Evolutionary conservation across 37 sponge, comb jelly and placozoan species (phyloP), one percentile per base, ranked within the genome.

Genomic region (Crambe crambe): DNA sequence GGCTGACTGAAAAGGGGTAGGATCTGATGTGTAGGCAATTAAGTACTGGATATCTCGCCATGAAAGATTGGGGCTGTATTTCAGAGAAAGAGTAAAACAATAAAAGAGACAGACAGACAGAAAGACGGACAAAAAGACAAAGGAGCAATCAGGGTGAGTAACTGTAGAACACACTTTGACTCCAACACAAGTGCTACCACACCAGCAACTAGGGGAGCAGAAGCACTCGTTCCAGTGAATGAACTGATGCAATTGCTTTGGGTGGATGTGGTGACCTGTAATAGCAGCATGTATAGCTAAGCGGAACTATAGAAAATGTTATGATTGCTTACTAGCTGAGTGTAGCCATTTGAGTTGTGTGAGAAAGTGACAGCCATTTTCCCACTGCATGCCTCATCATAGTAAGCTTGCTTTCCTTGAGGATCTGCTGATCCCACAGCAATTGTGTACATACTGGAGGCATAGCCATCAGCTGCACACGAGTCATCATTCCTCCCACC

Each of bases 41-140:
- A 98, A 70, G 84, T 98, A 91, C 90, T 98, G 99, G 17, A 95
- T 82, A 47, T 98, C 99, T 39, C 99, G 58, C 99, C 99, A 98
- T 0, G 94, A 86, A 61, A 98, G 88, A 18, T 80, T 39, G 27
- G 94, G 94, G 73, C 94, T 98, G 62, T 20, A 36, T 37, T 3
- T 18, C 1, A 1, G 67, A 30, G 20, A 2, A 35, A 26, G 27
- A 37, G 67, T 26, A 30, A 66, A 26, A 66, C 36, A 35, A n/a
- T n/a, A n/a, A n/a, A n/a, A n/a, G n/a, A n/a, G n/a, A n/a, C n/a
- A n/a, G n/a, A n/a, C n/a, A n/a, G n/a, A n/a, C n/a, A n/a, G n/a
- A n/a, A n/a, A n/a, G n/a, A n/a, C n/a, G n/a, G n/a, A n/a, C n/a
- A n/a, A n/a, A n/a, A n/a, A n/a, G n/a, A n/a, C n/a, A n/a, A n/a